Evolutionary conservation across 2,888 invertebrate species (phyloP).

Genomic region (Junonia oenone): DNA sequence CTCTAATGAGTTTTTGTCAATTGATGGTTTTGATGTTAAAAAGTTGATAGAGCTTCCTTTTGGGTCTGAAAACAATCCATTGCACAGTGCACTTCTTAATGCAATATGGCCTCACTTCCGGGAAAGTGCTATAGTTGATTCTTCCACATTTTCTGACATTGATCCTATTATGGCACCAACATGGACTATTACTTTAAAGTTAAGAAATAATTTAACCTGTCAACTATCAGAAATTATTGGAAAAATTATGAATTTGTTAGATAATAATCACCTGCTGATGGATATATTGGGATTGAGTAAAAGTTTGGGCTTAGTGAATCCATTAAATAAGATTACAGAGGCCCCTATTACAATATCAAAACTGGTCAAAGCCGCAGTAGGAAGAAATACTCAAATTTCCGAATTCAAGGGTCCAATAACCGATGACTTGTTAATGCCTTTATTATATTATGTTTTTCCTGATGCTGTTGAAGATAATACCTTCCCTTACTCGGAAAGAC

Average conservation of each 20-base stretch:
- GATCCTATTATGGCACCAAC: constrained; percentile 88
- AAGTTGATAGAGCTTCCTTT: constrained; percentile 84
- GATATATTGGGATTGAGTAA: constrained; percentile 68
- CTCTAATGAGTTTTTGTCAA: constrained; percentile 67
- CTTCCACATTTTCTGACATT: constrained; percentile 91
- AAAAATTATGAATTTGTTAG: constrained; percentile 84
- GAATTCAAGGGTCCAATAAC: constrained; percentile 86
- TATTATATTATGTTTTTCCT: constrained; percentile 92
- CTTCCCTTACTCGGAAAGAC: constrained; percentile 72
- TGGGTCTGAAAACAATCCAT: constrained; percentile 90
- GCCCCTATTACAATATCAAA: constrained; percentile 85
- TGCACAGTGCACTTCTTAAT: constrained; percentile 86
- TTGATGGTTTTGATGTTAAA: constrained; percentile 71
- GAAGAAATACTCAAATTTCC: constrained; percentile 73
- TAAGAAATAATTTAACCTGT: constrained; percentile 85
- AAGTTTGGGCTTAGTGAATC: constrained; percentile 76
- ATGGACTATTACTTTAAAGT: constrained; percentile 86
- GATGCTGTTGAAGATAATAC: constrained; percentile 86
- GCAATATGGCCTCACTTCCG: constrained; percentile 92
- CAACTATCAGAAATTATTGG: constrained; percentile 87
- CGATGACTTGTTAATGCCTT: constrained; percentile 85
- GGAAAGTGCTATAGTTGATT: constrained; percentile 92
- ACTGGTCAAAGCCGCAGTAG: constrained; percentile 74
- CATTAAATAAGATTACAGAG: constrained; percentile 86
- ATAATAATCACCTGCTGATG: constrained; percentile 67